phyloP scores from a whole-genome alignment of 2,797 vertebrate species.

The Crax fasciolata region DNA sequence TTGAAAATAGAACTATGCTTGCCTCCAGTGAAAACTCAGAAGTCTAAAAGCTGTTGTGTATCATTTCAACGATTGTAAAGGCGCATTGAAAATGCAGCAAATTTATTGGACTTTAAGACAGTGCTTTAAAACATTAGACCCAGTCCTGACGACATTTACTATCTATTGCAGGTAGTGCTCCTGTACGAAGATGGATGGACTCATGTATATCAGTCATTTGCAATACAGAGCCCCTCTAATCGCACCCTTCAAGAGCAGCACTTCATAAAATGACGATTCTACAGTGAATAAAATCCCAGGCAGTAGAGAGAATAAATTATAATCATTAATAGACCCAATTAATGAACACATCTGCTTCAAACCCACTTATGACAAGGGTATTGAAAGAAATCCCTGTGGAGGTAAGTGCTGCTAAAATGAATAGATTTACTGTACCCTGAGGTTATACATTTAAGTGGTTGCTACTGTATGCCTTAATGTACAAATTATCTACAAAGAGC shows the following conservation, averaged over 20 bases:
- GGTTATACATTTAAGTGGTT: not conserved
- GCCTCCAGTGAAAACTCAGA: not conserved
- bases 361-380: not conserved
- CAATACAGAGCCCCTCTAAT: not conserved
- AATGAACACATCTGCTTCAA: constrained; percentile 54
- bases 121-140: not conserved
- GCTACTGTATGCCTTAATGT: not conserved
- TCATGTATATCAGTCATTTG: not conserved
- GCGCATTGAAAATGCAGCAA: accelerated
- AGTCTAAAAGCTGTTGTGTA: not conserved
- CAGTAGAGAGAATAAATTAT: not conserved
- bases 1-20: not conserved
- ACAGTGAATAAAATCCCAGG: not conserved
- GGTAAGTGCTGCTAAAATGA: not conserved
- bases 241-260: not conserved
- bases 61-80: not conserved
- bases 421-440: not conserved
- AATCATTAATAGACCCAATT: constrained; percentile 14
- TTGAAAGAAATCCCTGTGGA: not conserved
- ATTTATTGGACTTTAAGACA: not conserved
- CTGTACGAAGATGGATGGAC: not conserved
- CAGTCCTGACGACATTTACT: not conserved
- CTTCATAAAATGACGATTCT: not conserved
- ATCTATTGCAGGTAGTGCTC: not conserved
- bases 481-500: not conserved